Evolutionary conservation across 2,113 vertebrate genomes (phyloP).

Genomic region (Channa argus): DNA sequence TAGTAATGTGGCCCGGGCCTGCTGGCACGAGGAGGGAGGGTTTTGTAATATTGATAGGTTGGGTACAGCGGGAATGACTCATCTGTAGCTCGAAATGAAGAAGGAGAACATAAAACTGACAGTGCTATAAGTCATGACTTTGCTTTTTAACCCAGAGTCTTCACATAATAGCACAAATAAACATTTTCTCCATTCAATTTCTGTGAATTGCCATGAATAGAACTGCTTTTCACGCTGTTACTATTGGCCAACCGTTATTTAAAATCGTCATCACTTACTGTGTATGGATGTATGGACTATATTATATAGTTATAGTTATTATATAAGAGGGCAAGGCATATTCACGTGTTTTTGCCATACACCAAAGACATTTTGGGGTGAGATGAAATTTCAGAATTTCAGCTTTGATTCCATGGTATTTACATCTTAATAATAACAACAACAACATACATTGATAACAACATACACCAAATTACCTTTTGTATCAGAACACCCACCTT

Average conservation of each 20-base stretch:
- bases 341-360: too few relatives aligned
- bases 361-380: too few relatives aligned
- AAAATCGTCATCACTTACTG: too few relatives aligned
- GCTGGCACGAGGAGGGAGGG: slow-evolving; percentile 53
- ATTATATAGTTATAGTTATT: too few relatives aligned
- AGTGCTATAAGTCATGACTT: slow-evolving; percentile 14
- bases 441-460: too few relatives aligned
- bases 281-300: too few relatives aligned
- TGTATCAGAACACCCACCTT: too few relatives aligned
- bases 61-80: slow-evolving; percentile 69
- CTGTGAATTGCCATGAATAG: neutral
- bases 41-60: slow-evolving; percentile 82
- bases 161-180: neutral
- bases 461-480: too few relatives aligned
- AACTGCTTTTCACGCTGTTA: neutral
- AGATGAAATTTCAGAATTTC: too few relatives aligned
- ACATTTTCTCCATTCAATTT: neutral
- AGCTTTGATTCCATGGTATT: too few relatives aligned
- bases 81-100: slow-evolving; percentile 50
- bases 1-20: slow-evolving; percentile 75
- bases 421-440: too few relatives aligned
- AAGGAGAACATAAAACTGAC: slow-evolving; percentile 26
- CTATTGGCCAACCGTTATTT: neutral
- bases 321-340: too few relatives aligned
- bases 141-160: neutral